These are phyloP conservation scores for Aradus depressus DNA, from an alignment of 2,888 invertebrate genomes.

Conservation along the genomic window DNA sequence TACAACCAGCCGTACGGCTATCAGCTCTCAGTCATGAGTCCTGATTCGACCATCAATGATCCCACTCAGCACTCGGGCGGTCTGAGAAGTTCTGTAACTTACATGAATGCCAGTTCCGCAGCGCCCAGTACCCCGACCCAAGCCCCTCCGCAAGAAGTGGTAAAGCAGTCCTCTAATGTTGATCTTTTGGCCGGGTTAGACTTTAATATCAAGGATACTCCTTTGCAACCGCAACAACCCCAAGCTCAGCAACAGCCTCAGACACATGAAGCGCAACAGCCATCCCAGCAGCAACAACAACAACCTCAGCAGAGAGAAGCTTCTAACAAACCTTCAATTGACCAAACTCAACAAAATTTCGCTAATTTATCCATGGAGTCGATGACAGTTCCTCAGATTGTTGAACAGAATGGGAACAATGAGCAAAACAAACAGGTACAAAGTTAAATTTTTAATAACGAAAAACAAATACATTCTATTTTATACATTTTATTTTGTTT, in stretches of 20 bases:
- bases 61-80: slow-evolving; percentile 32
- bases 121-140: slow-evolving; percentile 28
- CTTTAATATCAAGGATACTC: slow-evolving; percentile 54
- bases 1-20: slow-evolving; percentile 42
- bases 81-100: slow-evolving; percentile 34
- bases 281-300: too few relatives aligned
- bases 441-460: too few relatives aligned
- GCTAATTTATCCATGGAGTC: slow-evolving; percentile 12
- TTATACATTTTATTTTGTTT: slow-evolving; percentile 3
- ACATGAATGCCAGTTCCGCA: slow-evolving; percentile 34
- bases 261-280: too few relatives aligned
- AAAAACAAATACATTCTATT: too few relatives aligned
- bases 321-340: background rate
- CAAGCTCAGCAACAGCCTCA: too few relatives aligned
- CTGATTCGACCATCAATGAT: slow-evolving; percentile 3
- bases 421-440: slow-evolving; percentile 12
- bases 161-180: slow-evolving; percentile 41
- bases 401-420: slow-evolving; percentile 1
- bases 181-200: slow-evolving; percentile 69
- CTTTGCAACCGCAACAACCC: slow-evolving; percentile 41
- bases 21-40: slow-evolving; percentile 33
- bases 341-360: slow-evolving; percentile 16
- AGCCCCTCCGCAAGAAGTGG: slow-evolving; percentile 25
- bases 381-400: background rate
- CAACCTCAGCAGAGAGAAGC: too few relatives aligned